Conservation (phyloP, 2,888 invertebrate genomes). For the Brachyptera risi region DNA sequence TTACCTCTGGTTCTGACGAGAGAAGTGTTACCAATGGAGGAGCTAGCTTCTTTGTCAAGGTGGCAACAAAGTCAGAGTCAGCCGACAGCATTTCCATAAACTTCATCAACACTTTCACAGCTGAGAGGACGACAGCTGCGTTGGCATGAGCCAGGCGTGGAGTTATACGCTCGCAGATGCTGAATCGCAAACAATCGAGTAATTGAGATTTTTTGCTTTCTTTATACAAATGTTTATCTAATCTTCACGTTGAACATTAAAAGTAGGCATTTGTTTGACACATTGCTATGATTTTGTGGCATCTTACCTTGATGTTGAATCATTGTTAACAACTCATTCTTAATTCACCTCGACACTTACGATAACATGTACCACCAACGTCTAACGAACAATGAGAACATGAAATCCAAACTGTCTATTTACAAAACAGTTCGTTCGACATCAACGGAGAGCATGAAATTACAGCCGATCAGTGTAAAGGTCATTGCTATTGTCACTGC, state of each 20-base stretch:
- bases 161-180: constrained; percentile 95
- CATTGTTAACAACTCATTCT: too few species aligned
- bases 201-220: background rate
- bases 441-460: too few species aligned
- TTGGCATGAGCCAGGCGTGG: constrained; percentile 97
- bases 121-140: constrained; percentile 97
- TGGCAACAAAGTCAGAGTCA: constrained; percentile 90
- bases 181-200: constrained; percentile 37
- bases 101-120: constrained; percentile 98
- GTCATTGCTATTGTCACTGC: too few species aligned
- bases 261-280: background rate
- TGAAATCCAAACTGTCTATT: too few species aligned
- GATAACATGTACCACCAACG: too few species aligned
- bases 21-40: constrained; percentile 97
- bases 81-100: constrained; percentile 94
- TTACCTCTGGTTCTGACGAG: constrained; percentile 92
- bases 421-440: too few species aligned
- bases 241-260: constrained; percentile 6
- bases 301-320: too few species aligned
- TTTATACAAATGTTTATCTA: too few species aligned
- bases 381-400: too few species aligned
- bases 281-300: too few species aligned
- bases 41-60: constrained; percentile 93
- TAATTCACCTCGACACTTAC: too few species aligned
- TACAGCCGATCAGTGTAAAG: too few species aligned